Base-by-base conservation (phyloP, 2,888 invertebrate species). In the Napeogenes sylphis region DNA sequence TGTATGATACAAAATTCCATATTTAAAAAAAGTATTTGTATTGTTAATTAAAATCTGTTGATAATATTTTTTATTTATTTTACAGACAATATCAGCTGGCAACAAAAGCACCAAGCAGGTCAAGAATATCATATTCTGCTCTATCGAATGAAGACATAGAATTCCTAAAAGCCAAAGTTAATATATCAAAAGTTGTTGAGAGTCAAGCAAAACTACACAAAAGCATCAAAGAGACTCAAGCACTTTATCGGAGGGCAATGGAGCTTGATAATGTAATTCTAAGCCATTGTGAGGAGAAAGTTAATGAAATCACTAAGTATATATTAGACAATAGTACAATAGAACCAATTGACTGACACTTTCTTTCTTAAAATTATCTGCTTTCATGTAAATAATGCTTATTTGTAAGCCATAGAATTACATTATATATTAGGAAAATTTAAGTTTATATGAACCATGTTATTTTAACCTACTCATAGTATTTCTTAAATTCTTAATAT, bases 101-200 rank as follows among this genome's bases (percentile, higher is more conserved):
- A 53, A 71, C 69, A n/a, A 82, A 81, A 68, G 75, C 81, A 58
- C 71, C 82, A 6, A 79, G 76, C 61, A 77, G 74, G 72, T 80
- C 86, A 58, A 79, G 75, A 66, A 81, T 87, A 68, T 82, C 84
- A 33, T 89, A 87, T 66, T 76, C 85, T 14, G 76, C 80, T 47
- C 70, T 90, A 62, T 77, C 85, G 71, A 83, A 83, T 70, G 89
- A 90, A 73, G 90, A 91, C 62, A 89, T 88, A 58, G 83, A 86
- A 69, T 90, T 85, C 69, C 68, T 90, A 3, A 87, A 87, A 72
- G 81, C 74, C 21, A 87, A 88, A 73, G 81, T 84, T 0, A 86
- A 85, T 64, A 75, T 87, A 67, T 73, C 81, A 4, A 84, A 85
- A 73, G 74, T 90, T 3, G 70, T 83, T 38, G 85, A 85, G n/a